phyloP scores from a whole-genome alignment of 2,888 invertebrate genomes.

The Auanema sp. region DNA sequence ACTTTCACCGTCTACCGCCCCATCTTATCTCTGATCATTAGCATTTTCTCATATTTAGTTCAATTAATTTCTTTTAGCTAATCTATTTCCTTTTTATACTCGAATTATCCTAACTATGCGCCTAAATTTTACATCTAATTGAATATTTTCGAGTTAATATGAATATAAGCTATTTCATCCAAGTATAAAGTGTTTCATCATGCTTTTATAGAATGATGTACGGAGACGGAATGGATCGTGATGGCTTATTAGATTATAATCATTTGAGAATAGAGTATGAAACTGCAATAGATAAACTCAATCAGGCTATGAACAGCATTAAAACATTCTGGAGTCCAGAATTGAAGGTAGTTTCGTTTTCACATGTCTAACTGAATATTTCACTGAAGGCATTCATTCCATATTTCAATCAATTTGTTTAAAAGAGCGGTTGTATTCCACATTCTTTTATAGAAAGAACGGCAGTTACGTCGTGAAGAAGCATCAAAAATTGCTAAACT shows the following conservation, averaged over 20 bases:
- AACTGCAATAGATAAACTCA: slow-evolving; percentile 54
- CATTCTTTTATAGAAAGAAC: slow-evolving; percentile 28
- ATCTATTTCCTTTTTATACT: too few species aligned
- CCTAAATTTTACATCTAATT: too few species aligned
- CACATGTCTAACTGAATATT: neutral
- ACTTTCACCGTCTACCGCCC: too few species aligned
- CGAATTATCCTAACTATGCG: slow-evolving; percentile 1
- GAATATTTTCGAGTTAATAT: too few species aligned
- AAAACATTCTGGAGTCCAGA: slow-evolving; percentile 99
- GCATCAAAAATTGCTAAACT: slow-evolving; percentile 35
- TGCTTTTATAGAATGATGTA: slow-evolving; percentile 22
- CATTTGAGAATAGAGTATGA: slow-evolving; percentile 46
- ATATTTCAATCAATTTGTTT: slow-evolving; percentile 11
- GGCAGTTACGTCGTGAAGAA: slow-evolving; percentile 46
- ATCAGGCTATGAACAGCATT: slow-evolving; percentile 86
- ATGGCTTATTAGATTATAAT: slow-evolving; percentile 25
- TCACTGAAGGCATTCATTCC: neutral
- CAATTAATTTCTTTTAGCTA: too few species aligned
- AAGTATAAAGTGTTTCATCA: too few species aligned
- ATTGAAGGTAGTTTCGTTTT: slow-evolving; percentile 73
- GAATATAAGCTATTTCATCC: too few species aligned
- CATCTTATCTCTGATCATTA: too few species aligned
- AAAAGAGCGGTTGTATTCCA: slow-evolving; percentile 1
- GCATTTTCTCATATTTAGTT: too few species aligned
- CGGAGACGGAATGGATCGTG: slow-evolving; percentile 11